Conservation (phyloP, 2,888 invertebrate species). For the Brachylomia viminalis region DNA sequence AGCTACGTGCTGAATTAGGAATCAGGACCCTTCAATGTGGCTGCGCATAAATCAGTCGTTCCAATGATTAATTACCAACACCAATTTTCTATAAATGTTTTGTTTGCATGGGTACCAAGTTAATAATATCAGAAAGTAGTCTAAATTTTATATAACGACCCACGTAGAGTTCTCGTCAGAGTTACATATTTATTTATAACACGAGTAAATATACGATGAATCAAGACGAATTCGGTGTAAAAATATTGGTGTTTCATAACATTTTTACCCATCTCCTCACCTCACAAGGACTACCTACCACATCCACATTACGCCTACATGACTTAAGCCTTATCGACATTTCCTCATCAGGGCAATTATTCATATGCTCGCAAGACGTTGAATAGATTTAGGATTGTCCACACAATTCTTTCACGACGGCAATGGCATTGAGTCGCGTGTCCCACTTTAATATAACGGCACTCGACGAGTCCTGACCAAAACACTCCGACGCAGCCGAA, state of each 20-base stretch:
- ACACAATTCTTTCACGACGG: conserved; percentile 67
- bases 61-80: not conserved
- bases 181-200: not conserved
- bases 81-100: not conserved
- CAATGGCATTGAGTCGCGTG: conserved; percentile 73
- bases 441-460: conserved; percentile 82
- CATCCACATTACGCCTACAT: conserved; percentile 5
- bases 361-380: not conserved
- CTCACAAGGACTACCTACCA: conserved; percentile 15
- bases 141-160: not conserved
- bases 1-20: not conserved
- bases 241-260: conserved; percentile 19
- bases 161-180: not conserved
- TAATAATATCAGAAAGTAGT: too few relatives aligned
- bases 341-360: conserved; percentile 17
- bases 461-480: conserved; percentile 78
- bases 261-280: conserved; percentile 19
- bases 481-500: conserved; percentile 71
- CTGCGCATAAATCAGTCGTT: not conserved
- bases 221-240: not conserved
- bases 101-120: not conserved
- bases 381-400: conserved; percentile 58
- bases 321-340: conserved; percentile 28
- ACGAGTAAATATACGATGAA: not conserved
- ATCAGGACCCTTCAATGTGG: not conserved